phyloP scores from a whole-genome alignment of 1,140 invertebrate species.

The Daktulosphaira vitifoliae region DNA sequence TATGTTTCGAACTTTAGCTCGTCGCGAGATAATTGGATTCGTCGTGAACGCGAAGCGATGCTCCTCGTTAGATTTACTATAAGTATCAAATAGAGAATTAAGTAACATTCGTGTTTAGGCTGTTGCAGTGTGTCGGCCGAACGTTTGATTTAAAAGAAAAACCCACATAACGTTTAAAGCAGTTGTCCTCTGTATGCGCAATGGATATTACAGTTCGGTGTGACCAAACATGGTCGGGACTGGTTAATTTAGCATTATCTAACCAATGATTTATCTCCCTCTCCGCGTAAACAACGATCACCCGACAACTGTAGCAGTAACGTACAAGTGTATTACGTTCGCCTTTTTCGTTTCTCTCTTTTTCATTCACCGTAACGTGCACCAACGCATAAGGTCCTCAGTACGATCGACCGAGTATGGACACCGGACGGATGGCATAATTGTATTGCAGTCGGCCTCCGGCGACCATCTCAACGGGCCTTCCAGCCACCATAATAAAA shows the following conservation, averaged over 20 bases:
- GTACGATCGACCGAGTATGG: too few species aligned
- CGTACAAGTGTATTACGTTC: too few species aligned
- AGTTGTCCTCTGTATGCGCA: conserved; percentile 1
- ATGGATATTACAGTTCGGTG: conserved; percentile 11
- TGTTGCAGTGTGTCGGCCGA: not conserved
- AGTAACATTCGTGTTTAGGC: not conserved
- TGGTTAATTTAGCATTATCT: conserved; percentile 32
- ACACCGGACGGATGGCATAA: too few species aligned
- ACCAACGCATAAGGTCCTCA: not conserved
- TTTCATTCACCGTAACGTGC: not conserved
- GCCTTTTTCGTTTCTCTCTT: not conserved
- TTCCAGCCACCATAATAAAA: not conserved
- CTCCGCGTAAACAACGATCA: not conserved
- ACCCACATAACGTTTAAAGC: conserved; percentile 6
- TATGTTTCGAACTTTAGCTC: too few species aligned
- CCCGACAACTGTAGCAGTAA: not conserved
- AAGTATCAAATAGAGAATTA: too few species aligned
- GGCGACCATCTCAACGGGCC: too few species aligned
- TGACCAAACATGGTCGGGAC: conserved; percentile 29
- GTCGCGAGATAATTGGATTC: too few species aligned
- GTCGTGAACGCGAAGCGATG: too few species aligned
- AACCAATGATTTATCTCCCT: conserved; percentile 26
- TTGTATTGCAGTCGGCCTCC: too few species aligned
- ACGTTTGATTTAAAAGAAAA: conserved; percentile 18
- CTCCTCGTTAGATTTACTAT: too few species aligned